Conservation (phyloP, 2,113 vertebrate species). For the Turdus rufiventris region DNA sequence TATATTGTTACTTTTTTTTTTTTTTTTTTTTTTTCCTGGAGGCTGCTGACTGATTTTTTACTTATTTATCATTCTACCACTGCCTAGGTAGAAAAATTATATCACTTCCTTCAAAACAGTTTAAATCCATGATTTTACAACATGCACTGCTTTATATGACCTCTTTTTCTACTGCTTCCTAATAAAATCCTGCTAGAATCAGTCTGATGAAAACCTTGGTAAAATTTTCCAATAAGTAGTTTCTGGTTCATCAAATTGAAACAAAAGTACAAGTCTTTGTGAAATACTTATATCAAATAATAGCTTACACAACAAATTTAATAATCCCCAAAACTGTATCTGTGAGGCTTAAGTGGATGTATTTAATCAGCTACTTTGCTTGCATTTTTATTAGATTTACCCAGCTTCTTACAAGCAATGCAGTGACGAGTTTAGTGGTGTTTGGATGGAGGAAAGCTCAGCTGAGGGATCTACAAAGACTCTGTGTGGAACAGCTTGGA, state of each 20-base stretch:
- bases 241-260: background rate
- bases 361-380: background rate
- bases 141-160: background rate
- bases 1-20: background rate
- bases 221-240: background rate
- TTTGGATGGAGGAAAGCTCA: background rate
- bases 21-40: background rate
- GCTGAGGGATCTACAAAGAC: background rate
- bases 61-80: background rate
- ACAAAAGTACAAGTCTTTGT: background rate
- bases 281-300: background rate
- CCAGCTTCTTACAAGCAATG: background rate
- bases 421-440: background rate
- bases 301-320: background rate
- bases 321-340: background rate
- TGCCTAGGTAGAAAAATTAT: background rate
- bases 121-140: background rate
- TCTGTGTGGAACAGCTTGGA: background rate
- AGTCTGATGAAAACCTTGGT: background rate
- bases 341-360: background rate
- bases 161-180: background rate
- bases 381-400: background rate
- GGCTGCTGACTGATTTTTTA: background rate
- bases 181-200: background rate
- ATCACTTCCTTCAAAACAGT: background rate